These are phyloP conservation scores for Drosophila subquinaria DNA, from an alignment of 2,888 invertebrate species.

Conservation along the genomic window DNA sequence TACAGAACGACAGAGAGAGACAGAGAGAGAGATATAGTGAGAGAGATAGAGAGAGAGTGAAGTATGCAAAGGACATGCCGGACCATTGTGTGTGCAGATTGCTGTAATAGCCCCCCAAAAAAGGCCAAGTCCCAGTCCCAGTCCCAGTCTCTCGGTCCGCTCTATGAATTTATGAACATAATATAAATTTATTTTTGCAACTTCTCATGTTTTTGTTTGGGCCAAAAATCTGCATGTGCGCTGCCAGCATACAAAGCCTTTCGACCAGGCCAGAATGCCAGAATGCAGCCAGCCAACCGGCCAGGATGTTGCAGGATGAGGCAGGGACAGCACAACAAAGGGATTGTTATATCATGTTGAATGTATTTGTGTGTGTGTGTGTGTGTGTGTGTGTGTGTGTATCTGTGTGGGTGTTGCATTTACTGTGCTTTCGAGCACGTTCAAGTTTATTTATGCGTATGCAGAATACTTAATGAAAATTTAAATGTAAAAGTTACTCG, in stretches of 20 bases:
- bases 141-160: constrained; percentile 31
- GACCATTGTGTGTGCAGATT: constrained; percentile 57
- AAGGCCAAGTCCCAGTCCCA: constrained; percentile 54
- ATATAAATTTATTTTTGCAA: constrained; percentile 84
- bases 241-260: constrained; percentile 46
- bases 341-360: constrained; percentile 72
- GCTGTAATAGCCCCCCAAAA: constrained; percentile 69
- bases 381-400: constrained; percentile 18
- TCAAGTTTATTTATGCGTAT: constrained; percentile 83
- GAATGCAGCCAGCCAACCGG: constrained; percentile 2
- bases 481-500: constrained; percentile 80
- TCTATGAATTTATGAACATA: constrained; percentile 84
- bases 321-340: constrained; percentile 64
- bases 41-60: neutral
- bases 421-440: constrained; percentile 78
- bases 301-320: constrained; percentile 3
- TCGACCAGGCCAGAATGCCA: constrained; percentile 16
- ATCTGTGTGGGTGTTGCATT: constrained; percentile 56
- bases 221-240: constrained; percentile 73
- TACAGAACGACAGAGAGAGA: constrained; percentile 32
- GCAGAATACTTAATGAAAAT: constrained; percentile 83
- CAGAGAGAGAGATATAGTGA: neutral
- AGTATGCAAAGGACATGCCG: constrained; percentile 39
- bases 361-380: constrained; percentile 16
- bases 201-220: constrained; percentile 81